phyloP scores from a whole-genome alignment of 2,888 invertebrate species.

The Panopea generosa region DNA sequence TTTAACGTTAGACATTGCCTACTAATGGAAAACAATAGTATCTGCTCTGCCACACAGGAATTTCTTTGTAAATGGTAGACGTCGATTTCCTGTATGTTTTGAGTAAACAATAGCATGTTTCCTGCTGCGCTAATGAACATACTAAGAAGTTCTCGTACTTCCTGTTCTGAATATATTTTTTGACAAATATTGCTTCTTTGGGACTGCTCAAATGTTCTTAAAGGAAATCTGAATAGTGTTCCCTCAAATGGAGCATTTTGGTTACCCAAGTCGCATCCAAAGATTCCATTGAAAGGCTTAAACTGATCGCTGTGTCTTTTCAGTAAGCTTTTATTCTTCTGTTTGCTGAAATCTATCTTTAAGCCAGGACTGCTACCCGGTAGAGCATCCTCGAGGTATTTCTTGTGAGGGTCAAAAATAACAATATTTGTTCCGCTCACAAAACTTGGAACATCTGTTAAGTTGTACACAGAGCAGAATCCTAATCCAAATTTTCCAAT shows the following conservation, averaged over 20 bases:
- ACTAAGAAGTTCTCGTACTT: slow-evolving; percentile 73
- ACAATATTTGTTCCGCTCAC: slow-evolving; percentile 79
- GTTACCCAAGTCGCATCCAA: slow-evolving; percentile 3
- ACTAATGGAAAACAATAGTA: no score
- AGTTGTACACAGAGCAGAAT: slow-evolving; percentile 82
- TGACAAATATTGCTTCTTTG: slow-evolving; percentile 74
- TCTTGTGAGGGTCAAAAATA: slow-evolving; percentile 82
- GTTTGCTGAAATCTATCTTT: slow-evolving; percentile 62
- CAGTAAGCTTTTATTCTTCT: slow-evolving; percentile 46
- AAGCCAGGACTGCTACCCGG: slow-evolving; percentile 62
- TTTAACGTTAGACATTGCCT: background rate
- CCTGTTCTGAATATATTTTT: slow-evolving; percentile 67
- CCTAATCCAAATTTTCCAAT: slow-evolving; percentile 83
- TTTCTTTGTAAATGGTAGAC: slow-evolving; percentile 68
- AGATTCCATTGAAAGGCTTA: slow-evolving; percentile 66
- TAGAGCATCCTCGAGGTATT: slow-evolving; percentile 70
- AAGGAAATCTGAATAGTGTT: slow-evolving; percentile 81
- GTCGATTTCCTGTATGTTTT: slow-evolving; percentile 77
- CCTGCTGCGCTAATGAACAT: slow-evolving; percentile 74
- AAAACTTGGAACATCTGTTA: slow-evolving; percentile 83
- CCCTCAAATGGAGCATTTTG: slow-evolving; percentile 1
- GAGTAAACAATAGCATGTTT: slow-evolving; percentile 81
- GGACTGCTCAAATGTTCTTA: slow-evolving; percentile 79
- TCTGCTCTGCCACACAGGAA: no score
- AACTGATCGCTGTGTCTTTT: slow-evolving; percentile 71